Evolutionary conservation across 2,113 vertebrate species (phyloP).

Genomic region (Vulpes ferrilata): DNA sequence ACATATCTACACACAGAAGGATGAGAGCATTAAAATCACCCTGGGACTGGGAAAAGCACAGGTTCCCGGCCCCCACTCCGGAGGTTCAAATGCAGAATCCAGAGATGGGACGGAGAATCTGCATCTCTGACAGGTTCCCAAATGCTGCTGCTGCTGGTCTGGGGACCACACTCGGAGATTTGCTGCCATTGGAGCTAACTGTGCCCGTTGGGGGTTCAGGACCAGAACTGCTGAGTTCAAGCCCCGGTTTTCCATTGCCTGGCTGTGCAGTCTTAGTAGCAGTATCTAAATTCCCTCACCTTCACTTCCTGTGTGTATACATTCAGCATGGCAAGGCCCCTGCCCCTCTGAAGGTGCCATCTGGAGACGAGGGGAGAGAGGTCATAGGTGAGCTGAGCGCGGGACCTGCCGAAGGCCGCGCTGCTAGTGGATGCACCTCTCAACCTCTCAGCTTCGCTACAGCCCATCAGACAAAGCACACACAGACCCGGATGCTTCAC

Average conservation of each 20-base stretch:
- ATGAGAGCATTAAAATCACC: not conserved
- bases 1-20: accelerated
- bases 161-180: not conserved
- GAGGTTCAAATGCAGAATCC: accelerated
- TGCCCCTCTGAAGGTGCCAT: not conserved
- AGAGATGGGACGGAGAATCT: not conserved
- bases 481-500: not conserved
- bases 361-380: not conserved
- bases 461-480: too few species aligned
- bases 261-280: not conserved
- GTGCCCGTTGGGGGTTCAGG: not conserved
- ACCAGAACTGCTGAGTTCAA: not conserved
- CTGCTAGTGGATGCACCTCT: accelerated
- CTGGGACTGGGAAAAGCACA: not conserved
- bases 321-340: accelerated
- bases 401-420: accelerated
- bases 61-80: not conserved
- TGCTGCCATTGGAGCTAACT: accelerated
- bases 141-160: accelerated
- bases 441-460: not conserved
- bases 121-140: too few species aligned
- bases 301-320: not conserved
- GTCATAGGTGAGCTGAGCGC: accelerated
- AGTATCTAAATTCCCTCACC: too few species aligned
- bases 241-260: accelerated